phyloP scores from a whole-genome alignment of 2,888 invertebrate genomes.

The Trichacis sp. region DNA sequence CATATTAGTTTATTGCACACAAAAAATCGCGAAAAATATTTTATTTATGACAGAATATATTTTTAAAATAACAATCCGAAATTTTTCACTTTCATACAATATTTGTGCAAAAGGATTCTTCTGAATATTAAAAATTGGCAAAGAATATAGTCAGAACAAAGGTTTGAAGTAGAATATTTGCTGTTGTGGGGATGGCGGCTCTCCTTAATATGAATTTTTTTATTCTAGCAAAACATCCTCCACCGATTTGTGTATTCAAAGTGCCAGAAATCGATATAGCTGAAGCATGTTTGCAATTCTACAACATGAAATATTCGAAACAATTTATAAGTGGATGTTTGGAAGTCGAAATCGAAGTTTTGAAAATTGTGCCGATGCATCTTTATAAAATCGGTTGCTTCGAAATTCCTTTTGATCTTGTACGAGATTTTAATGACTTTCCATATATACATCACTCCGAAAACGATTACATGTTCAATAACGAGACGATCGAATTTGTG shows the following conservation, averaged over 20 bases:
- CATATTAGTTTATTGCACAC: too few species aligned
- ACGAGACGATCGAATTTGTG: background rate
- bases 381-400: background rate
- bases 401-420: background rate
- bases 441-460: too few species aligned
- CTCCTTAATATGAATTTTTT: background rate
- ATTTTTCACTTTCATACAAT: too few species aligned
- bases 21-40: too few species aligned
- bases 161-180: too few species aligned
- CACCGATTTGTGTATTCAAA: background rate
- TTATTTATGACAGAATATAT: too few species aligned
- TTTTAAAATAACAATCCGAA: too few species aligned
- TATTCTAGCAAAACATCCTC: background rate
- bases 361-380: background rate
- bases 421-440: background rate
- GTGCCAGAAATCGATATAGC: background rate
- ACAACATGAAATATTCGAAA: background rate
- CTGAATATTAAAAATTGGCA: background rate
- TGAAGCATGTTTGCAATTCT: background rate
- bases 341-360: background rate
- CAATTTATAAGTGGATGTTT: background rate
- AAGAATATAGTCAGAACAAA: too few species aligned
- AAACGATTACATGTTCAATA: too few species aligned
- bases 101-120: too few species aligned
- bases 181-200: too few species aligned